Conservation (phyloP, 2,113 vertebrate genomes). For the Pteronura brasiliensis region DNA sequence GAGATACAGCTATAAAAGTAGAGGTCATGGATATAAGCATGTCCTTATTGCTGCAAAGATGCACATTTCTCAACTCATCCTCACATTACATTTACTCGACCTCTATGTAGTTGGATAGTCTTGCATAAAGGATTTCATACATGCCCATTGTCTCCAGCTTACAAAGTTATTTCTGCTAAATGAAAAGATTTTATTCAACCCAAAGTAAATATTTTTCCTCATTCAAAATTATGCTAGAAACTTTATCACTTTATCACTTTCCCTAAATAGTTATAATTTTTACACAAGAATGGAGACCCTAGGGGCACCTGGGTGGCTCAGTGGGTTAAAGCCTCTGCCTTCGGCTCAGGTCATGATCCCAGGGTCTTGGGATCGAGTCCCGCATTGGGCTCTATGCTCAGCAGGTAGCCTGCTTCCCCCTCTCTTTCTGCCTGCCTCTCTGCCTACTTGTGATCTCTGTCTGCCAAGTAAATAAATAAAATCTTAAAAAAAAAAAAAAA, state of each 20-base stretch:
- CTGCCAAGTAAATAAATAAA: too few relatives aligned
- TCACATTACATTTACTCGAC: background rate
- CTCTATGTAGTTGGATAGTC: background rate
- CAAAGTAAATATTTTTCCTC: background rate
- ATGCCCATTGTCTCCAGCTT: background rate
- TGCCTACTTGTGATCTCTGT: too few relatives aligned
- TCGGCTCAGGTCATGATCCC: too few relatives aligned
- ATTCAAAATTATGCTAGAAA: background rate
- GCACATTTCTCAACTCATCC: background rate
- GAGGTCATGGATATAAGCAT: background rate
- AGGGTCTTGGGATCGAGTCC: too few relatives aligned
- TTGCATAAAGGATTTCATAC: background rate
- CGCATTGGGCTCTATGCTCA: too few relatives aligned
- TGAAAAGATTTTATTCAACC: background rate
- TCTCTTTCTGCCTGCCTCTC: too few relatives aligned
- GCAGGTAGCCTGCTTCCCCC: too few relatives aligned
- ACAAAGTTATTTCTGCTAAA: background rate
- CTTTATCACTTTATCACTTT: background rate
- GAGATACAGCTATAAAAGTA: background rate
- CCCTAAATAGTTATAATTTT: background rate
- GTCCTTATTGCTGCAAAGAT: background rate
- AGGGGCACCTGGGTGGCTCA: too few relatives aligned
- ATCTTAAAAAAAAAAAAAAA: too few relatives aligned
- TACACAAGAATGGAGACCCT: background rate
- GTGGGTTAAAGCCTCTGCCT: too few relatives aligned